Conservation (phyloP, 2,113 vertebrate genomes). For the Lampris megalopsis region DNA sequence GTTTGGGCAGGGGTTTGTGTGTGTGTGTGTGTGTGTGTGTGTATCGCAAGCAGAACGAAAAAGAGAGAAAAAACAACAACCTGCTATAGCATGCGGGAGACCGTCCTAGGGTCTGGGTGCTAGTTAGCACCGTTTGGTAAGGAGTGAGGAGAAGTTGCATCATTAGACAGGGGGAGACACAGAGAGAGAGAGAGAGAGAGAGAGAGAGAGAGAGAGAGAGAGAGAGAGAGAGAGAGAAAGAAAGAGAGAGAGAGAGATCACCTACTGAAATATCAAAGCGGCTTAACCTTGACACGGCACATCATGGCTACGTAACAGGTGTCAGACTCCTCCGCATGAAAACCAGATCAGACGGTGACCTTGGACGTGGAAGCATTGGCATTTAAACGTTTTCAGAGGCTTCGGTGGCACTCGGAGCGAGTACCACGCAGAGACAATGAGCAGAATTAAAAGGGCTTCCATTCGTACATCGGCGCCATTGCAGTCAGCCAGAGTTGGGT, state of each 20-base stretch:
- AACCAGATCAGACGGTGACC: conserved; percentile 47
- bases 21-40: too few relatives aligned
- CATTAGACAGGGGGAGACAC: conserved; percentile 37
- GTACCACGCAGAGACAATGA: too few relatives aligned
- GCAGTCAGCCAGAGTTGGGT: too few relatives aligned
- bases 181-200: background rate
- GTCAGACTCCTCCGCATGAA: conserved; percentile 14
- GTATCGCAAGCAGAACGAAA: conserved; percentile 5
- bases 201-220: background rate
- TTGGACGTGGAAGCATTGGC: conserved; percentile 45
- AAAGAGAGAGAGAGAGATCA: conserved; percentile 23
- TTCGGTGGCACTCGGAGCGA: too few relatives aligned
- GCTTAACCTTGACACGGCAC: conserved; percentile 67
- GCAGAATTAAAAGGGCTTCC: too few relatives aligned
- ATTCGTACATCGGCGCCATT: too few relatives aligned
- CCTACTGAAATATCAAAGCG: conserved; percentile 70
- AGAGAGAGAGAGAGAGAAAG: background rate
- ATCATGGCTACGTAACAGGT: conserved; percentile 42
- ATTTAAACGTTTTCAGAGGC: conserved; percentile 24
- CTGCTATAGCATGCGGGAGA: conserved; percentile 16
- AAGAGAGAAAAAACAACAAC: background rate
- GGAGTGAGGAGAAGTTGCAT: conserved; percentile 71
- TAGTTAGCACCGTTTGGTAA: conserved; percentile 69
- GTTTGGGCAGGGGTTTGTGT: conserved; percentile 63
- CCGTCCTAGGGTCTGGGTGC: conserved; percentile 34